Percentiles rank a stretch among this genome's conserved stretches.
Evolutionary conservation across 2,888 invertebrate species (phyloP).

Genomic region (Ernsta delagoae): DNA sequence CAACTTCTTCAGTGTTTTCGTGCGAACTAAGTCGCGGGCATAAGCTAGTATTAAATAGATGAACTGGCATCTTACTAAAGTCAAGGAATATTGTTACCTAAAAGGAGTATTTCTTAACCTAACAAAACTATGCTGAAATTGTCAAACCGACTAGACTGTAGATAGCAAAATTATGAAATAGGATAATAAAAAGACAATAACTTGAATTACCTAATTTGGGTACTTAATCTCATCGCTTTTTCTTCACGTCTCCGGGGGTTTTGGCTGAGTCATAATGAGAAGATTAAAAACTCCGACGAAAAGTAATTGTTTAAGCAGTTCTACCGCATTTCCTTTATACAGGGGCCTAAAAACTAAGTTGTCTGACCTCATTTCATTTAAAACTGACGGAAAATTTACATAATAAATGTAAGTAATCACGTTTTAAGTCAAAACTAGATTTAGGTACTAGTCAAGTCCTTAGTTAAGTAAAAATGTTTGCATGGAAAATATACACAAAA

Average conservation of each 20-base stretch:
- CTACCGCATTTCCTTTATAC: constrained; percentile 58
- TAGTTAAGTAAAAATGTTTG: background rate
- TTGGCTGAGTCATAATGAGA: constrained; percentile 64
- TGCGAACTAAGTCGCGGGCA: no score
- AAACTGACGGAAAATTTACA: background rate
- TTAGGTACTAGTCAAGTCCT: background rate
- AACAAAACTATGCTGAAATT: no score
- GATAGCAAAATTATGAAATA: background rate
- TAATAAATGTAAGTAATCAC: background rate
- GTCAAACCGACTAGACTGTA: no score
- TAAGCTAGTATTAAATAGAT: no score
- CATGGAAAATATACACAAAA: background rate
- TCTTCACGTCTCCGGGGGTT: constrained; percentile 61
- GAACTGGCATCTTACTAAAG: no score
- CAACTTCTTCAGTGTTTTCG: no score
- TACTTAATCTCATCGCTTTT: constrained; percentile 51
- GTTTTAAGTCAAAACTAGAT: background rate
- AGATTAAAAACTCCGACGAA: constrained; percentile 70
- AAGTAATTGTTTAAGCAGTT: constrained; percentile 66
- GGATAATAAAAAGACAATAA: background rate
- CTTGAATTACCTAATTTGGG: constrained; percentile 21
- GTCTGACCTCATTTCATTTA: constrained; percentile 36
- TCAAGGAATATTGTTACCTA: no score
- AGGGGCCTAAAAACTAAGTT: constrained; percentile 48
- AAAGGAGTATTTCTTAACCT: no score